Conservation (phyloP, 2,113 vertebrate genomes). For the Planiliza haematocheilus region DNA sequence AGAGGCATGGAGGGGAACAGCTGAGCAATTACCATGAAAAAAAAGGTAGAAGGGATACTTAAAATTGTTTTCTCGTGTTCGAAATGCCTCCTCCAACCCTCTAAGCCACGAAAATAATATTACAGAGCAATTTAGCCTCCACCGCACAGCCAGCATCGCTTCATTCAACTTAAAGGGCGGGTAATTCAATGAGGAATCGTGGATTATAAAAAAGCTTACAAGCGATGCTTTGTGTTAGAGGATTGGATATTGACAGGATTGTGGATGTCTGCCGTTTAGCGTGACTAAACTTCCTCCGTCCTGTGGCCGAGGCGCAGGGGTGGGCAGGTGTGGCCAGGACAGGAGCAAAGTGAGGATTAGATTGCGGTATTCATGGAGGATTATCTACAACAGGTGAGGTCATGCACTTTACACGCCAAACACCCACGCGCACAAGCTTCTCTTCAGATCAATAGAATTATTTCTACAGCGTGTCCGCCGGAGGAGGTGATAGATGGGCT, state of each 20-base stretch:
- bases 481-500: neutral
- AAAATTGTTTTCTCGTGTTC: conserved; percentile 42
- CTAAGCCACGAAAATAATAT: conserved; percentile 63
- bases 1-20: conserved; percentile 6
- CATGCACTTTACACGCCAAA: conserved; percentile 23
- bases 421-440: conserved; percentile 6
- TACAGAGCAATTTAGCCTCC: conserved; percentile 51
- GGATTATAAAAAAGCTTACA: conserved; percentile 76
- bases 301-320: neutral
- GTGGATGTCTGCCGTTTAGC: conserved; percentile 33
- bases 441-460: conserved; percentile 10
- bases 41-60: neutral
- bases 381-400: conserved; percentile 58
- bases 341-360: conserved; percentile 30
- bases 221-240: conserved; percentile 26
- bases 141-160: conserved; percentile 37
- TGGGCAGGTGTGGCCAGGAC: conserved; percentile 21
- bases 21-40: conserved; percentile 25
- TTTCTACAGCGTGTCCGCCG: neutral
- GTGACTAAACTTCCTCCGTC: conserved; percentile 32
- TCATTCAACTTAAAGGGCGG: conserved; percentile 61
- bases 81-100: conserved; percentile 20
- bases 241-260: conserved; percentile 69
- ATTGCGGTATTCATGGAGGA: conserved; percentile 29
- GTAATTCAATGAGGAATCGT: conserved; percentile 74